Base-by-base conservation (phyloP, 1,140 invertebrate genomes). In the Ceratosolen solmsi region DNA sequence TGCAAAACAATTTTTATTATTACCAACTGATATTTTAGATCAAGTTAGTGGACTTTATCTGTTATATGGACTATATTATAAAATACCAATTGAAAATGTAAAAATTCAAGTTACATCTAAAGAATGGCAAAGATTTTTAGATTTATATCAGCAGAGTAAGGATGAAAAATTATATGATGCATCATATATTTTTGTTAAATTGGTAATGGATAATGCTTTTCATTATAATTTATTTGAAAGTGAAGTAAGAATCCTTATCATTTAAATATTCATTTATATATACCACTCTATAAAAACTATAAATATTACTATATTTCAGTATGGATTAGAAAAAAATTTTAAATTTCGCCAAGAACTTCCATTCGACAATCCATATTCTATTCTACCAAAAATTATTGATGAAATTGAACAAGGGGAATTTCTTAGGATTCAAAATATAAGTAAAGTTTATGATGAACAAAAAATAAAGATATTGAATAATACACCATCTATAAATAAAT, bases 31-130 rank as follows among this genome's bases (percentile, higher is more conserved):
- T 17, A 87, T 89, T 3, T 87, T 89, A 79, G 88, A 89, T 81
- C 85, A 88, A 56, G 84, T 92, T 51, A 88, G 89, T 60, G 90
- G 89, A 25, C 74, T 92, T 8, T 92, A 91, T 60, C 84, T 92
- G 27, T 76, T 90, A 1, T 92, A 92, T 80, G 88, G 88, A 30
- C 60, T 92, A 8, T 92, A 90, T 84, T 90, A 89, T 58, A 91
- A 90, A 84, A 88, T 89, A 84, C 91, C 89, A 41, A 13, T 87
- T 8, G 82, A 87, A 27, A 83, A 88, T 22, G 82, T 86, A 0
- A 91, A 90, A 84, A 90, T 92, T 56, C 82, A 88, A 84, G 65
- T 91, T 2, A 90, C 87, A 22, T 9, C 85, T 22, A 74, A 84
- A 46, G 89, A 92, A 25, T 91, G 89, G 88, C 58, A 82, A 27